These are phyloP conservation scores for Osedax frankpressi DNA, from an alignment of 2,888 invertebrate species.

Conservation along the genomic window DNA sequence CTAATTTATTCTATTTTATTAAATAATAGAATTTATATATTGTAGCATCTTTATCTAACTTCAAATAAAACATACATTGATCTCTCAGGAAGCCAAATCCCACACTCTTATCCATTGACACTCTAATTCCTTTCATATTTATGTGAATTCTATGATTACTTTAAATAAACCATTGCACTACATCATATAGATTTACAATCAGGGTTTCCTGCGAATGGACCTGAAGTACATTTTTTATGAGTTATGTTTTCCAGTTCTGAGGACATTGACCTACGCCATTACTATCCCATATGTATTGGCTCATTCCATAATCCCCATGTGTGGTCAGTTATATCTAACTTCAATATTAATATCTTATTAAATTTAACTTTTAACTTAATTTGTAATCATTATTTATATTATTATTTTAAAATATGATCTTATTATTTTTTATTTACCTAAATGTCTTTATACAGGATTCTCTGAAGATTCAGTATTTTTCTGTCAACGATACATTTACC, in stretches of 20 bases:
- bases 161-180: neutral
- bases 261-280: conserved; percentile 73
- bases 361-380: too few species aligned
- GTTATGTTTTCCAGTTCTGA: conserved; percentile 76
- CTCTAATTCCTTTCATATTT: too few species aligned
- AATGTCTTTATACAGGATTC: conserved; percentile 37
- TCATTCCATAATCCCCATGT: conserved; percentile 52
- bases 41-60: too few species aligned
- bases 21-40: too few species aligned
- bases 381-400: too few species aligned
- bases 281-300: conserved; percentile 84
- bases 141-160: too few species aligned
- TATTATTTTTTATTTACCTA: neutral
- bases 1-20: too few species aligned
- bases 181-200: conserved; percentile 58
- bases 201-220: conserved; percentile 83
- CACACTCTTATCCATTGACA: too few species aligned
- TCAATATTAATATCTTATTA: too few species aligned
- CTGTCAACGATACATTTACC: conserved; percentile 56
- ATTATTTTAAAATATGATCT: too few species aligned
- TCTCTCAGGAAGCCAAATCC: too few species aligned
- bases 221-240: conserved; percentile 70
- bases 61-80: too few species aligned
- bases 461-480: conserved; percentile 34
- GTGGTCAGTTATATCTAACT: conserved; percentile 45